A percentile compares a stretch with the other conserved stretches of the same genome.
These are phyloP conservation scores for Danio aesculapii DNA, from an alignment of 2,797 vertebrate genomes.

Conservation along the genomic window DNA sequence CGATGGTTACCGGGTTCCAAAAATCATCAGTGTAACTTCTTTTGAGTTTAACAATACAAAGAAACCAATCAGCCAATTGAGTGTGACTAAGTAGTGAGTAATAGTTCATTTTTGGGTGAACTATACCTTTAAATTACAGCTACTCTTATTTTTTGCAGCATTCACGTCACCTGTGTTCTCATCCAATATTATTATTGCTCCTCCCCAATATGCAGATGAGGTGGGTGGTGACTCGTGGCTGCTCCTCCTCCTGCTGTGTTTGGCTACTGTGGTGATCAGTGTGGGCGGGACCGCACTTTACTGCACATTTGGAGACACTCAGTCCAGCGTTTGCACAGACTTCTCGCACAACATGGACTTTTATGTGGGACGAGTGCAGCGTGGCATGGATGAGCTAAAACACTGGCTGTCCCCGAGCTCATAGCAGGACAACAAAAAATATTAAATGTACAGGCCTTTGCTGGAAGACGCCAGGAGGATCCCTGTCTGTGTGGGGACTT, in stretches of 20 bases:
- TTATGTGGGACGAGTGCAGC: conserved; percentile 88
- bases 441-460: conserved; percentile 11
- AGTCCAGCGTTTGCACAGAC: conserved; percentile 93
- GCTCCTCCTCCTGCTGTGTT: conserved; percentile 91
- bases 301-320: conserved; percentile 89
- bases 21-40: too few relatives aligned
- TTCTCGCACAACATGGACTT: conserved; percentile 95
- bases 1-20: too few relatives aligned
- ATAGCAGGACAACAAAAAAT: conserved; percentile 67
- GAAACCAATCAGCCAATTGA: too few relatives aligned
- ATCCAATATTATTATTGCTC: too few relatives aligned
- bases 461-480: not conserved
- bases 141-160: too few relatives aligned
- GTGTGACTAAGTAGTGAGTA: too few relatives aligned
- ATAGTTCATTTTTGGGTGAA: too few relatives aligned
- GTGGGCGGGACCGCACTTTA: conserved; percentile 95
- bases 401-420: conserved; percentile 85
- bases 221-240: conserved; percentile 91
- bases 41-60: too few relatives aligned
- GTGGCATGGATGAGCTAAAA: conserved; percentile 85
- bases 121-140: too few relatives aligned
- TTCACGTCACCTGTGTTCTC: too few relatives aligned
- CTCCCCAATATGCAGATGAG: conserved; percentile 82
- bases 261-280: conserved; percentile 95
- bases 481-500: not conserved